Evolutionary conservation across 2,113 vertebrate genomes (phyloP), one percentile per base, ranked within the genome.

Genomic region (Phaethornis superciliosus): DNA sequence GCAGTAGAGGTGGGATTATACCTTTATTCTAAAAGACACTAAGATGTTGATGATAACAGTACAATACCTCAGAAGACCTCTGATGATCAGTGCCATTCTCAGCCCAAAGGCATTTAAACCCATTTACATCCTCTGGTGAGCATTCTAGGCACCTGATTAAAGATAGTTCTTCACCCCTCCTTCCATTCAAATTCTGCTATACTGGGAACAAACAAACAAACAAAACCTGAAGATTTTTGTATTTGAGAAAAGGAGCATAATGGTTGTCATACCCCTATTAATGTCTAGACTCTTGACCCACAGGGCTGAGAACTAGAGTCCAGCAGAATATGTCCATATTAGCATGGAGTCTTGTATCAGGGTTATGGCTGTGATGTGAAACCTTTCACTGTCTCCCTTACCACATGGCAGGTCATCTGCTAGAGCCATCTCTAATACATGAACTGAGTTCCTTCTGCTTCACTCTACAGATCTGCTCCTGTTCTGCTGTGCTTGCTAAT

Each of bases 351-450:
- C 14, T 33, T 51, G 12, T 60, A 28, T 28, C 32, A 67, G n/a
- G 24, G 10, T 30, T 37, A 10, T 6, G 46, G 8, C 52, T 47
- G 20, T 37, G 75, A 71, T 64, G 7, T 26, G 23, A 93, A 82
- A 40, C 30, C 28, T 8, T 85, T 15, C 37, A 20, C 37, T 24
- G 6, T 7, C 5, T 28, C 28, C 22, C 7, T 74, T 12, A 30
- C 12, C 2, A 4, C 0, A 0, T 42, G 46, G 0, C 30, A 27
- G 9, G 11, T 88, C 62, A 42, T 2, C 0, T 52, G 23, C 17
- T 49, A 40, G 26, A 54, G 27, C 24, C 6, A 2, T 20, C 42
- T 62, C 68, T 69, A 35, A 21, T 21, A 65, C 10, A 49, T 16
- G 6, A 80, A 42, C 30, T 58, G 17, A 3, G 15, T 3, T 92